These are phyloP conservation scores for Vimba vimba DNA, from an alignment of 2,113 vertebrate genomes.

Conservation along the genomic window DNA sequence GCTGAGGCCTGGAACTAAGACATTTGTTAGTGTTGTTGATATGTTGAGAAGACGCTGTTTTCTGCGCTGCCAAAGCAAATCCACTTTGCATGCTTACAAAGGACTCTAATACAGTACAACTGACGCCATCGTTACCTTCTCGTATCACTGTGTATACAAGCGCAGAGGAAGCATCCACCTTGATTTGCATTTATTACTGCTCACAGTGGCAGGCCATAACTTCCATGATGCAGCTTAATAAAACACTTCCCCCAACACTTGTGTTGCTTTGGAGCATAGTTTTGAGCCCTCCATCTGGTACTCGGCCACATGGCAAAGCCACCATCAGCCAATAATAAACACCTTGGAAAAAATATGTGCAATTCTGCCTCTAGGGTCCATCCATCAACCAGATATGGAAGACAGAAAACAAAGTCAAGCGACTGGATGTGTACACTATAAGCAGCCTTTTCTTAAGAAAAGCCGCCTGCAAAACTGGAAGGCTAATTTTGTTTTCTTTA, in stretches of 20 bases:
- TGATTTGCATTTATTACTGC: conserved; percentile 47
- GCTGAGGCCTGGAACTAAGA: too few relatives aligned
- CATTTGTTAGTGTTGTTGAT: too few relatives aligned
- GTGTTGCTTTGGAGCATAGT: conserved; percentile 16
- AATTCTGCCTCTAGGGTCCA: not conserved
- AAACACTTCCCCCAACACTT: conserved; percentile 22
- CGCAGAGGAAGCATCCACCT: not conserved
- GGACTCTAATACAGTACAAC: too few relatives aligned
- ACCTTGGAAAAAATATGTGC: conserved; percentile 12
- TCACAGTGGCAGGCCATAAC: conserved; percentile 22
- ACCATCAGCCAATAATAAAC: conserved; percentile 39
- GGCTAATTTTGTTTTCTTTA: not conserved
- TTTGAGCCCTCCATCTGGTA: conserved; percentile 16
- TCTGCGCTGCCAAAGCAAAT: too few relatives aligned
- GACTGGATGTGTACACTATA: not conserved
- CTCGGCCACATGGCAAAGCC: conserved; percentile 15
- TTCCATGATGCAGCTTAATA: conserved; percentile 46
- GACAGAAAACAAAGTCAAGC: conserved; percentile 3
- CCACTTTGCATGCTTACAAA: too few relatives aligned
- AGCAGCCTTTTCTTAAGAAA: not conserved
- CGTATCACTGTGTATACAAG: too few relatives aligned
- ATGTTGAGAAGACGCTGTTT: too few relatives aligned
- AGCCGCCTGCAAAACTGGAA: not conserved
- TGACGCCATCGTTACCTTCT: too few relatives aligned
- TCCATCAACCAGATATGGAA: not conserved